Percentiles rank a stretch among this genome's conserved stretches.
phyloP scores from a whole-genome alignment of 1,140 invertebrate species.

The Drosophila biarmipes region DNA sequence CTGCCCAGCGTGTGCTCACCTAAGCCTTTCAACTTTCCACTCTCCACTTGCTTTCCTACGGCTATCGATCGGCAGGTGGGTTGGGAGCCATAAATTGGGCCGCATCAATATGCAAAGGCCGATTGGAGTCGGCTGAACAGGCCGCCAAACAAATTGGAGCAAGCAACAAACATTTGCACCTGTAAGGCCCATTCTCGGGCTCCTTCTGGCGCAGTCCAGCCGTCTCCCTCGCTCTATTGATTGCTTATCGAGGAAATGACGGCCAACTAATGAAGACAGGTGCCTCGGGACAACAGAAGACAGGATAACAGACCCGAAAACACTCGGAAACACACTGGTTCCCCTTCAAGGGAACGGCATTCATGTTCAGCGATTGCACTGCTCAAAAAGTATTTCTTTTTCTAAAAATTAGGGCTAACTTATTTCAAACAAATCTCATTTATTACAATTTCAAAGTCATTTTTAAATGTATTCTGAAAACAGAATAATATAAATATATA shows the following conservation, averaged over 20 bases:
- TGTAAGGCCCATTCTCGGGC: conserved; percentile 31
- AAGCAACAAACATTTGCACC: conserved; percentile 62
- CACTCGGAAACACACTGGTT: neutral
- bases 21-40: conserved; percentile 13
- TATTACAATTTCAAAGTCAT: no score
- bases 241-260: conserved; percentile 65
- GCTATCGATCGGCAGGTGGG: conserved; percentile 18
- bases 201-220: neutral
- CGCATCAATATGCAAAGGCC: conserved; percentile 52
- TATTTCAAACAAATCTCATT: no score
- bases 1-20: conserved; percentile 16
- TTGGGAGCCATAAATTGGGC: conserved; percentile 12
- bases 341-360: neutral
- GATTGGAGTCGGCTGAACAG: conserved; percentile 11
- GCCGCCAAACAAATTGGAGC: conserved; percentile 46
- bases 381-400: neutral
- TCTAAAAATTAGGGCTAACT: no score
- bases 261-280: conserved; percentile 73
- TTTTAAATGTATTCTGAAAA: no score
- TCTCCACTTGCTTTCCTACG: neutral
- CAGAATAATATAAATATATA: no score
- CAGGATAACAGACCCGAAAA: conserved; percentile 18
- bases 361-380: conserved; percentile 10
- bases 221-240: conserved; percentile 42
- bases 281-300: conserved; percentile 28